phyloP scores from a whole-genome alignment of 2,797 vertebrate species.

The Brachymystax lenok region DNA sequence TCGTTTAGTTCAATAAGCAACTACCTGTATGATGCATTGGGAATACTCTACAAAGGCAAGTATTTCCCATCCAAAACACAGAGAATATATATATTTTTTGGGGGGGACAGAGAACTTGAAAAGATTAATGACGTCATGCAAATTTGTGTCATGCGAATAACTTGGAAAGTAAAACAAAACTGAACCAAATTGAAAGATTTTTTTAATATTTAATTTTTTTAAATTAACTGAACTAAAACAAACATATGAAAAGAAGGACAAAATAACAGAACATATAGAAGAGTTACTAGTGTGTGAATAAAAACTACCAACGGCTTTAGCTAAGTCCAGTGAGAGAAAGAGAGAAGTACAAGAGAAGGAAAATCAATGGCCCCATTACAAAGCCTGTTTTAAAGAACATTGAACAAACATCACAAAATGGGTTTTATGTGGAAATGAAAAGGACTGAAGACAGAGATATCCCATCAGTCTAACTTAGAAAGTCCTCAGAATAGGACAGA shows the following conservation, averaged over 20 bases:
- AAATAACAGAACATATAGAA: conserved; percentile 62
- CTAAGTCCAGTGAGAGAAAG: conserved; percentile 51
- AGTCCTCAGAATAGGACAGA: conserved; percentile 87
- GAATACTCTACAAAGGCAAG: conserved; percentile 83
- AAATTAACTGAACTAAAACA: conserved; percentile 53
- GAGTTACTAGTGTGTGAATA: conserved; percentile 61
- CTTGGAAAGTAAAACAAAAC: conserved; percentile 56
- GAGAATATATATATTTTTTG: conserved; percentile 66
- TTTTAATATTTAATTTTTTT: conserved; percentile 35
- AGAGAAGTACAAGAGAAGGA: conserved; percentile 65
- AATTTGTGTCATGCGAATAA: conserved; percentile 89
- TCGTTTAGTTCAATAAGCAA: conserved; percentile 52
- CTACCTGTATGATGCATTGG: conserved; percentile 85
- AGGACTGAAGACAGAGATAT: conserved; percentile 78
- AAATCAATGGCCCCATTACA: conserved; percentile 73
- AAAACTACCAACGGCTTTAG: conserved; percentile 67
- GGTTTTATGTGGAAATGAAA: conserved; percentile 75
- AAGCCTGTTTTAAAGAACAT: conserved; percentile 77
- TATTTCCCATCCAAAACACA: conserved; percentile 83
- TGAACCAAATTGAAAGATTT: conserved; percentile 69
- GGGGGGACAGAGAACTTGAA: conserved; percentile 79
- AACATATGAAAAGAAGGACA: conserved; percentile 71
- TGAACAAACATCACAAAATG: conserved; percentile 83
- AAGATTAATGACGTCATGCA: conserved; percentile 90
- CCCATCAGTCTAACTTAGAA: conserved; percentile 82